Conservation (phyloP, 1,140 invertebrate genomes). For the Elysia chlorotica region DNA sequence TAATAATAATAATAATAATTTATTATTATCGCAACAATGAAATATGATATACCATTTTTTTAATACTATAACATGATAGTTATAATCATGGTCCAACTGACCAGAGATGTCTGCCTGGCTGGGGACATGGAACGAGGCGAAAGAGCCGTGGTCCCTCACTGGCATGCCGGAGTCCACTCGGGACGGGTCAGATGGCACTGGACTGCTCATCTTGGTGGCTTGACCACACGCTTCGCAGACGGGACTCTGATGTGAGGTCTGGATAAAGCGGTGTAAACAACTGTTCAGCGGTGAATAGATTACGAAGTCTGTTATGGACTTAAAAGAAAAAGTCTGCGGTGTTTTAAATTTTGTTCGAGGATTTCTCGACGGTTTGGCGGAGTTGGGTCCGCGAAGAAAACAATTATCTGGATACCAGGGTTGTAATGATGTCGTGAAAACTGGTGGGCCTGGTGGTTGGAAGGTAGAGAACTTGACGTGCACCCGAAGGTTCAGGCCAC, state of each 20-base stretch:
- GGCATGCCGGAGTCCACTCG: constrained; percentile 30
- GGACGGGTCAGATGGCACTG: constrained; percentile 4
- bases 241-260: background rate
- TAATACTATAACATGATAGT: too few species aligned
- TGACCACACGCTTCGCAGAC: background rate
- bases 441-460: background rate
- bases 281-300: background rate
- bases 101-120: constrained; percentile 54
- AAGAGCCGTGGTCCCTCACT: constrained; percentile 46
- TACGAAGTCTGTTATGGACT: background rate
- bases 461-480: background rate
- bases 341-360: background rate
- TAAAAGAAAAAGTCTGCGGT: background rate
- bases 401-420: background rate
- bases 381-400: background rate
- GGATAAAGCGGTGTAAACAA: background rate
- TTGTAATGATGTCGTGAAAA: background rate
- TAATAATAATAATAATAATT: too few species aligned
- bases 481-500: constrained; percentile 1
- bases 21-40: too few species aligned
- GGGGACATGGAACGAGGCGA: constrained; percentile 37
- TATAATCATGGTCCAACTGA: too few species aligned
- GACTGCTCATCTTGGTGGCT: constrained; percentile 16
- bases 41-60: too few species aligned
- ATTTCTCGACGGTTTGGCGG: background rate